Evolutionary conservation across 2,888 invertebrate genomes (phyloP).

Genomic region (Coronaproctus castanopsis): DNA sequence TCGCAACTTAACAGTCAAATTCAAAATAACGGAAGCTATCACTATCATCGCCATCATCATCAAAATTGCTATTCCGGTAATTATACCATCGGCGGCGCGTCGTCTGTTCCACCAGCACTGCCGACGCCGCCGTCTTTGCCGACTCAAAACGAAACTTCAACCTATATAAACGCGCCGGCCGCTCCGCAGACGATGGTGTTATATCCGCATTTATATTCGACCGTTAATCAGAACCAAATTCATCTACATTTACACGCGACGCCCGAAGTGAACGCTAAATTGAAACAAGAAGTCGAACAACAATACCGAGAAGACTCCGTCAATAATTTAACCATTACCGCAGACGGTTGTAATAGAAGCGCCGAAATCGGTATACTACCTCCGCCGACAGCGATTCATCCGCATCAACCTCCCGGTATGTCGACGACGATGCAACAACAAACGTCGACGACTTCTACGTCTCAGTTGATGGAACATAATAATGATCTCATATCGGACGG

Average conservation of each 20-base stretch:
- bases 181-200: constrained; percentile 49
- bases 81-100: constrained; percentile 4
- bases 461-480: constrained; percentile 10
- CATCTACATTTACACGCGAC: constrained; percentile 49
- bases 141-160: constrained; percentile 30
- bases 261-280: constrained; percentile 11
- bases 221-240: constrained; percentile 70
- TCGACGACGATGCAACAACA: background rate
- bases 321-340: constrained; percentile 21
- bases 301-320: constrained; percentile 20
- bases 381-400: constrained; percentile 16
- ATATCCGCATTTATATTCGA: constrained; percentile 57
- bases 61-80: constrained; percentile 11
- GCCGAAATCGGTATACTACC: constrained; percentile 22
- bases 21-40: too few species aligned
- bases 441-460: background rate
- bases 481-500: constrained; percentile 16
- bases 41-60: constrained; percentile 3
- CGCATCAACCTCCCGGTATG: background rate
- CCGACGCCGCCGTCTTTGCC: constrained; percentile 31
- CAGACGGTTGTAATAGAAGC: constrained; percentile 15
- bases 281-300: constrained; percentile 19
- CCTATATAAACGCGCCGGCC: constrained; percentile 31
- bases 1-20: too few species aligned
- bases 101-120: constrained; percentile 24